Evolutionary conservation across 2,113 vertebrate species (phyloP).

Genomic region (Ptychochromis oligacanthus): DNA sequence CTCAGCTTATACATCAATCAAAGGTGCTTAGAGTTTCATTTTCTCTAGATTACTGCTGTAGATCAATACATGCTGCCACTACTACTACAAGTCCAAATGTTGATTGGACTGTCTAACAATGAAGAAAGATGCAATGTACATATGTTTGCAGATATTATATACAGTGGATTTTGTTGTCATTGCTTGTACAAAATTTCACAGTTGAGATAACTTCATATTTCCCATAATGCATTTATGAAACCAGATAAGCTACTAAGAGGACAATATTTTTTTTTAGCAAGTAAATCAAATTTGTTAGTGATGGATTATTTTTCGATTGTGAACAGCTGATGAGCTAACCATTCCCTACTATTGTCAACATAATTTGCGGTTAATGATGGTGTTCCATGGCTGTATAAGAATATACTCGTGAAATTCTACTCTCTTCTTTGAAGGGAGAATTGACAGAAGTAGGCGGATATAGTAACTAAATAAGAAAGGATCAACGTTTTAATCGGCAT

Average conservation of each 20-base stretch:
- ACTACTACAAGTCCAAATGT: not conserved
- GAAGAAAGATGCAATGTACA: not conserved
- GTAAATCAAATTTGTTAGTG: too few species aligned
- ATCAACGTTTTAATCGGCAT: too few species aligned
- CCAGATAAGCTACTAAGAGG: not conserved
- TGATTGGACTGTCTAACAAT: not conserved
- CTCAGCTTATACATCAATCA: not conserved
- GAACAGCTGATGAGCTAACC: too few species aligned
- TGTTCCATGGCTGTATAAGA: too few species aligned
- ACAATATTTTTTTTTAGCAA: not conserved
- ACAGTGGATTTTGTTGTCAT: not conserved
- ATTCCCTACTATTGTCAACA: too few species aligned
- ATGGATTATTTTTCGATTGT: too few species aligned
- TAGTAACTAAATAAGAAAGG: too few species aligned
- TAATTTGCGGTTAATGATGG: too few species aligned
- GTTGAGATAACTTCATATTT: not conserved
- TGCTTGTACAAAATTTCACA: too few species aligned
- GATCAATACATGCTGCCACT: conserved; percentile 2
- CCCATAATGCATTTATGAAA: not conserved
- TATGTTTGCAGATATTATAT: not conserved
- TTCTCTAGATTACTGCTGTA: not conserved
- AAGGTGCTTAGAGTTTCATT: conserved; percentile 3
- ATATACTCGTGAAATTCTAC: too few species aligned
- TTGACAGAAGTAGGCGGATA: too few species aligned
- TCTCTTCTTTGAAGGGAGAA: too few species aligned